Base-by-base conservation (phyloP, 2,113 vertebrate genomes). In the Catharus minimus region DNA sequence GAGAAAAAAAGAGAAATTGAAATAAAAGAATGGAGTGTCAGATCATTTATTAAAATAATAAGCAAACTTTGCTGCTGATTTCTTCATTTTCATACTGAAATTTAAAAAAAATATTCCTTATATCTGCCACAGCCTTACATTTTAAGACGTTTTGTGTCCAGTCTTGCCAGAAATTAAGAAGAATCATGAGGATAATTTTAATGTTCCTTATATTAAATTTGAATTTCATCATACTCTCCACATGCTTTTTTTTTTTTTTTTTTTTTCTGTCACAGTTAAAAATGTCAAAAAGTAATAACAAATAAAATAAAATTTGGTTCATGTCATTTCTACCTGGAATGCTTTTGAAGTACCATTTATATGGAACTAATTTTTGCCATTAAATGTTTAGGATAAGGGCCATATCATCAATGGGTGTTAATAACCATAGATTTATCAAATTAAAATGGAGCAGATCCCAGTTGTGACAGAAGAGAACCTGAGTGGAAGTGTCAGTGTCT, bases 1-100 rank as follows among this genome's bases (percentile, higher is more conserved):
- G 26, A 72, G 49, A 71, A 88, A 90, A 68, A 11, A 52, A 86
- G 44, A 84, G 44, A 82, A 68, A 71, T 27, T 52, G 32, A 92
- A 79, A 85, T 53, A 64, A 75, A 88, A 92, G 32, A 91, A 62
- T 28, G 23, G 41, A 65, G 18, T 86, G 44, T 75, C 47, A 56
- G 71, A 77, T 87, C 36, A 89, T 88, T 91, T 84, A 71, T 49
- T 94, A 86, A 80, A 89, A 67, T 86, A 78, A 21, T 39, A 86
- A 79, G 32, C 44, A 76, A 82, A 36, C 41, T 65, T 88, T 74
- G 16, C 50, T 15, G 12, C 39, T 73, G 33, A 15, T 60, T 88
- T 82, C 47, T 94, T 90, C 17, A 88, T 83, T 68, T 67, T 69
- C 26, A 16, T 68, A 55, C 30, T 43, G 50, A 60, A 55, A 15